Evolutionary conservation across 1,140 invertebrate genomes (phyloP).

Genomic region (Dreissena polymorpha): DNA sequence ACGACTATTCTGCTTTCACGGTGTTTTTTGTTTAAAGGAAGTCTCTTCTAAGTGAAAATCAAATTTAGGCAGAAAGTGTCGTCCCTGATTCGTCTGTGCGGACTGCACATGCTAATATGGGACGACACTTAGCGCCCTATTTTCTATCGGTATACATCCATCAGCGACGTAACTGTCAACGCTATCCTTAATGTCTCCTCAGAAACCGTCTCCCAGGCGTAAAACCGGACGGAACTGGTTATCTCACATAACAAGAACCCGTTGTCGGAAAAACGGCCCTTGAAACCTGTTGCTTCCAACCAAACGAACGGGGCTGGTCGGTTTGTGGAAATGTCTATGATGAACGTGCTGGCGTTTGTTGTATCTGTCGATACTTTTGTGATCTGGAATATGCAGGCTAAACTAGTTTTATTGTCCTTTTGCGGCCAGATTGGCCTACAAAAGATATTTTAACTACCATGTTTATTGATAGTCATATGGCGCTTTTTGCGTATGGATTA

Average conservation of each 20-base stretch:
- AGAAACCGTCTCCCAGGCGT: constrained; percentile 67
- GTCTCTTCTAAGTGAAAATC: too few species aligned
- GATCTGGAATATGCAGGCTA: constrained; percentile 52
- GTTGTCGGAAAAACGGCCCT: constrained; percentile 85
- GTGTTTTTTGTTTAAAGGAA: too few species aligned
- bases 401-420: too few species aligned
- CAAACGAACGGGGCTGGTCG: constrained; percentile 85
- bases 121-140: too few species aligned
- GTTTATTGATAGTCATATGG: too few species aligned
- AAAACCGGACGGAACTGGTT: constrained; percentile 70
- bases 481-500: too few species aligned
- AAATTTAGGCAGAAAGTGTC: too few species aligned
- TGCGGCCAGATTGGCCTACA: too few species aligned
- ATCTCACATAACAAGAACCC: constrained; percentile 81
- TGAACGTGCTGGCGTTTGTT: constrained; percentile 41
- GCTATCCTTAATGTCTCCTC: constrained; percentile 57
- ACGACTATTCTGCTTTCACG: too few species aligned
- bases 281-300: constrained; percentile 81
- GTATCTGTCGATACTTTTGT: constrained; percentile 24
- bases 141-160: constrained; percentile 65
- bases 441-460: too few species aligned
- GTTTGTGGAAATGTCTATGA: constrained; percentile 77
- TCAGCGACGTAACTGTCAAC: constrained; percentile 73
- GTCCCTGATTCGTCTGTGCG: too few species aligned
- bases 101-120: too few species aligned